Base-by-base conservation (phyloP, 2,888 invertebrate genomes). In the Incurvaria masculella region DNA sequence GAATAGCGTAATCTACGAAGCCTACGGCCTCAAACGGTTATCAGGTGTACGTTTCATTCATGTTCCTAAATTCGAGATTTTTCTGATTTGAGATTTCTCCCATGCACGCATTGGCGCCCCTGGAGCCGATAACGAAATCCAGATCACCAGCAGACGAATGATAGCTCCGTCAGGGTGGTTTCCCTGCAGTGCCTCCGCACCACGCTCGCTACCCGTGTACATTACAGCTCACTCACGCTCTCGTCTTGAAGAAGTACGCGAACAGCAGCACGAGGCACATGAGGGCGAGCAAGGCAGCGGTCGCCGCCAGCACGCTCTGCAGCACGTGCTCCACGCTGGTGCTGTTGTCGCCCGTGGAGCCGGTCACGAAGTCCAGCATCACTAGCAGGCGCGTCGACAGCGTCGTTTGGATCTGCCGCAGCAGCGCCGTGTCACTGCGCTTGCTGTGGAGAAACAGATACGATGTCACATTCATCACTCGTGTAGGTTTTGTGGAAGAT, bases 171-270 rank as follows among this genome's bases (percentile, higher is more conserved):
- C n/a, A n/a, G n/a, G n/a, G n/a, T n/a, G n/a, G n/a, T n/a, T n/a
- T n/a, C n/a, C n/a, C n/a, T n/a, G n/a, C n/a, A n/a, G n/a, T n/a
- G n/a, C n/a, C n/a, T n/a, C n/a, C n/a, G n/a, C n/a, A n/a, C n/a
- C n/a, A n/a, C n/a, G n/a, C n/a, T n/a, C n/a, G n/a, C n/a, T n/a
- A n/a, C n/a, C n/a, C n/a, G n/a, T n/a, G n/a, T n/a, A n/a, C n/a
- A n/a, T n/a, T n/a, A n/a, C n/a, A n/a, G n/a, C 20, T 20, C 38
- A 68, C 74, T 69, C 46, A 86, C 86, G 79, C 72, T 60, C 79
- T 74, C 1, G 81, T 83, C 62, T 80, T 80, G 43, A 84, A 51
- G 50, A 83, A 65, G 61, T 81, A 85, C 0, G 78, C 72, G 2
- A 81, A 57, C 3, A 83, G 61, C 48, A 87, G 65, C 17, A 71